Percentiles rank a stretch among this genome's conserved stretches.
Evolutionary conservation across 2,113 vertebrate genomes (phyloP).

Genomic region (Bufo gargarizans): DNA sequence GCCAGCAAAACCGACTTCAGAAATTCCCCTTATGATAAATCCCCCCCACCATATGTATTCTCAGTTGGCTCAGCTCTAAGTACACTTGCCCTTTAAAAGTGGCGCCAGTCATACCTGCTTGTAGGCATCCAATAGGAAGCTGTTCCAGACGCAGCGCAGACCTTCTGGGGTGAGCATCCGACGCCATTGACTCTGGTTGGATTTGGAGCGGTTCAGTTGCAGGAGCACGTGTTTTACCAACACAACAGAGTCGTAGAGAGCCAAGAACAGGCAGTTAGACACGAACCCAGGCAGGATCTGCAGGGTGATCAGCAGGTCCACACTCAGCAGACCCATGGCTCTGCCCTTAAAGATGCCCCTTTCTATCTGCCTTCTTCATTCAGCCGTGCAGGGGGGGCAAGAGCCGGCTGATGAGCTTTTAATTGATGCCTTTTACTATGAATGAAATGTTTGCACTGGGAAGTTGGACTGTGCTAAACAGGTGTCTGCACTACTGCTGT

Average conservation of each 20-base stretch:
- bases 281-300: slow-evolving; percentile 97
- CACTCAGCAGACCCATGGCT: slow-evolving; percentile 87
- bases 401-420: slow-evolving; percentile 63
- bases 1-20: too few relatives aligned
- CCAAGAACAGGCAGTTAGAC: slow-evolving; percentile 96
- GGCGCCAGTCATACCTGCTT: slow-evolving; percentile 83
- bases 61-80: not conserved
- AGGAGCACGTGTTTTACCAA: slow-evolving; percentile 90
- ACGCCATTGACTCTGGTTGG: slow-evolving; percentile 83
- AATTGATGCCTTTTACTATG: slow-evolving; percentile 22
- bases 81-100: slow-evolving; percentile 15
- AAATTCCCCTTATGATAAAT: too few relatives aligned
- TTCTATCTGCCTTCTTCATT: slow-evolving; percentile 1
- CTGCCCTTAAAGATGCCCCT: slow-evolving; percentile 65
- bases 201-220: slow-evolving; percentile 82
- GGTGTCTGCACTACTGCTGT: slow-evolving; percentile 37
- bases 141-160: slow-evolving; percentile 93
- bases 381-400: slow-evolving; percentile 52
- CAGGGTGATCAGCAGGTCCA: slow-evolving; percentile 91
- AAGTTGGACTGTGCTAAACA: slow-evolving; percentile 67
- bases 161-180: slow-evolving; percentile 95
- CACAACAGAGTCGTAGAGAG: slow-evolving; percentile 93
- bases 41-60: too few relatives aligned
- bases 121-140: slow-evolving; percentile 93
- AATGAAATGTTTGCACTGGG: slow-evolving; percentile 61